Evolutionary conservation across 2,113 vertebrate genomes (phyloP), one percentile per base, ranked within the genome.

Genomic region (Oncorhynchus clarkii): DNA sequence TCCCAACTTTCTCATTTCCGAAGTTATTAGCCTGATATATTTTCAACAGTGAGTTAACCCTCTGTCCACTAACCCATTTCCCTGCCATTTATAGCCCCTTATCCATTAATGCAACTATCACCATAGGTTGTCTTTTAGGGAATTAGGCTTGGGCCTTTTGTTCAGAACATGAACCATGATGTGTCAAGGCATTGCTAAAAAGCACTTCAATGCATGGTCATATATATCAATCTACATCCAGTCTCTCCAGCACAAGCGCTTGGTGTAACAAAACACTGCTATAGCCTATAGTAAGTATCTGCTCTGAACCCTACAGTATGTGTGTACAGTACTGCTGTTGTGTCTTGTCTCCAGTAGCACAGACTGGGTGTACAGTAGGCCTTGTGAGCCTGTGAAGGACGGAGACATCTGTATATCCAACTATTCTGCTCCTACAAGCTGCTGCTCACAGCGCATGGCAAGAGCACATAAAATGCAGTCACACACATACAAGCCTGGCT

Each of bases 331-430:
- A 39, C 51, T 51, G 74, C 70, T 78, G 79, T 78, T 78, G 73
- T 34, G 65, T 73, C 69, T 24, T 14, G 49, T 29, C 57, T 45
- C 45, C 49, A 51, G 80, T 45, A 45, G 9, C 39, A 45, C 39
- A 18, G 51, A 64, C 31, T 75, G 2, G 69, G 70, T 76, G 68
- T 76, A 62, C n/a, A 8, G 76, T 83, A 86, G 75, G 80, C 86
- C 78, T 81, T 86, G 73, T 86, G 85, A 89, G 83, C 78, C 64
- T 24, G 81, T 87, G 85, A 89, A 75, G 78, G 88, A 85, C 71
- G 51, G 85, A 89, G 81, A 91, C 86, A 87, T 89, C 88, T 88
- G 83, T 86, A 83, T 73, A 75, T 68, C 65, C 22, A 57, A 26
- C 81, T 83, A 72, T 78, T 81, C 76, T 76, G 4, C 71, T 77